phyloP scores from a whole-genome alignment of 2,888 invertebrate genomes.

The Conomelus anceps region DNA sequence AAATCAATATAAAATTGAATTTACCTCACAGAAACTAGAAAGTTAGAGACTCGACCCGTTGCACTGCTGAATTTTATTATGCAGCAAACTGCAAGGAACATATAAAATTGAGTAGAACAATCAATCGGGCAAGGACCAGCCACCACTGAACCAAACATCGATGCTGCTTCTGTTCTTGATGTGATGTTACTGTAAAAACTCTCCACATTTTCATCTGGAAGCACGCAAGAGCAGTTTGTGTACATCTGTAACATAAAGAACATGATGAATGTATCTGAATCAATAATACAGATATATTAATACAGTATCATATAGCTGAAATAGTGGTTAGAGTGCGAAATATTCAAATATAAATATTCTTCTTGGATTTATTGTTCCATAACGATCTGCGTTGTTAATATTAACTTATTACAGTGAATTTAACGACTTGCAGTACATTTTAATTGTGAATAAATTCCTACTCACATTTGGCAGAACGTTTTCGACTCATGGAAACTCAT shows the following conservation, averaged over 20 bases:
- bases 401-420: too few species aligned
- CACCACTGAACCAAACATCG: slow-evolving; percentile 11
- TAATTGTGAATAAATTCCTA: too few species aligned
- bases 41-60: slow-evolving; percentile 35
- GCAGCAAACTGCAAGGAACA: slow-evolving; percentile 33
- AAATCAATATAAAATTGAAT: neutral
- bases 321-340: too few species aligned
- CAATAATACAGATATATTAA: too few species aligned
- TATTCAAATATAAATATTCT: too few species aligned
- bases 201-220: neutral
- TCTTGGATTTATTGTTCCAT: too few species aligned
- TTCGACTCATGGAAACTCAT: too few species aligned
- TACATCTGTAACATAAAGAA: slow-evolving; percentile 25
- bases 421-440: too few species aligned
- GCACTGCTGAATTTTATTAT: slow-evolving; percentile 33
- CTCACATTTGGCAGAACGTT: too few species aligned
- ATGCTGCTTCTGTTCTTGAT: neutral
- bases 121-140: slow-evolving; percentile 33
- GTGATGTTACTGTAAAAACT: neutral
- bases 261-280: neutral
- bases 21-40: slow-evolving; percentile 35
- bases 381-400: too few species aligned
- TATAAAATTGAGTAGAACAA: slow-evolving; percentile 31
- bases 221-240: slow-evolving; percentile 29
- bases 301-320: too few species aligned